phyloP scores from a whole-genome alignment of 2,113 vertebrate genomes.

The Passer montanus region DNA sequence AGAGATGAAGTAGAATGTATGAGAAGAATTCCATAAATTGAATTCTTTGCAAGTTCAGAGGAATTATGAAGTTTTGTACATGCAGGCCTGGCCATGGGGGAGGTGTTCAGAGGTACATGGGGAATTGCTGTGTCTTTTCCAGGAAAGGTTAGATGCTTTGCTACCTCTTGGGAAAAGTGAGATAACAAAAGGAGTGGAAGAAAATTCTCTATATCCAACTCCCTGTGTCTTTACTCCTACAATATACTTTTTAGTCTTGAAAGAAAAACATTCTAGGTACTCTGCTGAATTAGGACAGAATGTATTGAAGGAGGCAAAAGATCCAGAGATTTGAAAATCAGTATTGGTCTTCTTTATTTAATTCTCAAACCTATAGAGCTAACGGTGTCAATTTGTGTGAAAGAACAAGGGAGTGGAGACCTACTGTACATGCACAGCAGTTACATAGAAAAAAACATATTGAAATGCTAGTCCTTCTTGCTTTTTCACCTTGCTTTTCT shows the following conservation, averaged over 20 bases:
- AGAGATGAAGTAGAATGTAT: neutral
- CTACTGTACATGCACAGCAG: conserved; percentile 16
- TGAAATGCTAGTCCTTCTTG: conserved; percentile 39
- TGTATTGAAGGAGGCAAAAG: conserved; percentile 3
- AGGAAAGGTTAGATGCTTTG: neutral
- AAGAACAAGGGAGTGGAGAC: neutral
- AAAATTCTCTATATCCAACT: neutral
- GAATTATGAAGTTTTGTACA: neutral
- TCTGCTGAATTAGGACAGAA: neutral
- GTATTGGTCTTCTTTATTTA: neutral
- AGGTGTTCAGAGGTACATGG: neutral
- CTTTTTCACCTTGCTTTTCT: neutral
- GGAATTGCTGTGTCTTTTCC: neutral
- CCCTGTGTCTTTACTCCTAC: neutral
- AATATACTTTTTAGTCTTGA: neutral
- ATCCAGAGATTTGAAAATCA: neutral
- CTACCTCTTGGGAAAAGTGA: neutral
- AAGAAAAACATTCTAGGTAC: neutral
- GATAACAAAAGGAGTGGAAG: neutral
- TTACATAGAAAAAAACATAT: conserved; percentile 42
- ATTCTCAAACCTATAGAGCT: neutral
- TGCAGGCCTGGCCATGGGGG: neutral
- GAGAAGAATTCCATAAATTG: conserved; percentile 36
- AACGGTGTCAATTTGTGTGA: neutral
- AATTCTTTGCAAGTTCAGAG: neutral